Conservation (phyloP, 2,113 vertebrate species). For the Sebastes schlegelii region DNA sequence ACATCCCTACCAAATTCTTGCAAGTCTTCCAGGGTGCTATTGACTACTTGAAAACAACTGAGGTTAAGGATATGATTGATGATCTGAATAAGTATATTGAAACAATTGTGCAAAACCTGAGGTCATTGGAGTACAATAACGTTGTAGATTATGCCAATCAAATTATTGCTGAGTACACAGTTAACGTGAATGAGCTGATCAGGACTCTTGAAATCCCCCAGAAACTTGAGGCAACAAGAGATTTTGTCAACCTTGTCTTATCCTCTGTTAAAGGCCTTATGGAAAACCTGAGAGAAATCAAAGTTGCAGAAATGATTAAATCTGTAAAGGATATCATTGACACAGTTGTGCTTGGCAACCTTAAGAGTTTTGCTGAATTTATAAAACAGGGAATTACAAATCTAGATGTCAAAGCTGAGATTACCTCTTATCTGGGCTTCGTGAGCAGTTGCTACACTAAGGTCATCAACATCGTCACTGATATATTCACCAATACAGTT, state of each 20-base stretch:
- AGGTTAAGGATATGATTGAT: constrained; percentile 84
- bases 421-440: constrained; percentile 73
- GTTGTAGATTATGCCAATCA: constrained; percentile 86
- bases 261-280: constrained; percentile 60
- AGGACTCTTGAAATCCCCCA: constrained; percentile 85
- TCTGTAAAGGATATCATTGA: constrained; percentile 80
- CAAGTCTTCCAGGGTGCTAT: constrained; percentile 75
- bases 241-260: constrained; percentile 79
- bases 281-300: constrained; percentile 82
- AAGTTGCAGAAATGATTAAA: constrained; percentile 81
- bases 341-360: constrained; percentile 71
- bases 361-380: constrained; percentile 81
- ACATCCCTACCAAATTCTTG: constrained; percentile 77
- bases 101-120: constrained; percentile 77
- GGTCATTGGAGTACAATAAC: constrained; percentile 87
- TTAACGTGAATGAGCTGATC: constrained; percentile 83
- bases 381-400: constrained; percentile 80
- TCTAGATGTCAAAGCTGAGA: constrained; percentile 81
- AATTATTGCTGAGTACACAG: constrained; percentile 76
- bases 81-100: constrained; percentile 86
- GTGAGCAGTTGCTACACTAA: constrained; percentile 72
- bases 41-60: constrained; percentile 82
- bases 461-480: constrained; percentile 60
- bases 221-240: constrained; percentile 85
- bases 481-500: constrained; percentile 62